phyloP scores from a whole-genome alignment of 2,888 invertebrate genomes.

The Smittia sp. region DNA sequence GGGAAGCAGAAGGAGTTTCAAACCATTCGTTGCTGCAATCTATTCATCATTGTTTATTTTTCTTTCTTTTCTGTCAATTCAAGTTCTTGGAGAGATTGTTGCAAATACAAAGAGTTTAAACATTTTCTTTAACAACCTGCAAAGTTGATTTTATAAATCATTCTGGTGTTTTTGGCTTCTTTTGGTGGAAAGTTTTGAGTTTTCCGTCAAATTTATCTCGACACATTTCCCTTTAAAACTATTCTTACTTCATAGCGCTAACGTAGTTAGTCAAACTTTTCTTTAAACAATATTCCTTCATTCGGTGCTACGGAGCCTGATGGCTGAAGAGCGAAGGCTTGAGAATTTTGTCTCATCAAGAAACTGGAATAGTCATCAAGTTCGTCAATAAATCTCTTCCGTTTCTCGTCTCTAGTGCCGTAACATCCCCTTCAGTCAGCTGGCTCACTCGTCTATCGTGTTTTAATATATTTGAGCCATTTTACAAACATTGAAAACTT shows the following conservation, averaged over 20 bases:
- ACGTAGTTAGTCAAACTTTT: not conserved
- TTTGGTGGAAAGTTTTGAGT: not conserved
- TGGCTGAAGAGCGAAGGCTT: too few species aligned
- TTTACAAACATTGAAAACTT: not conserved
- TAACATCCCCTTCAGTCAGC: too few species aligned
- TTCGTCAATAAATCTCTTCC: too few species aligned
- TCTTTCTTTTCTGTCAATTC: too few species aligned
- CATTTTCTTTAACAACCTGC: slow-evolving; percentile 6
- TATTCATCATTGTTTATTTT: not conserved
- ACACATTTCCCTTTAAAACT: not conserved
- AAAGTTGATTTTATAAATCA: slow-evolving; percentile 1
- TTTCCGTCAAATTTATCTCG: not conserved
- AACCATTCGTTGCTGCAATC: not conserved
- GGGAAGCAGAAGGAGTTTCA: not conserved
- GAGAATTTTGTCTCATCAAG: too few species aligned
- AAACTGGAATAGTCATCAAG: too few species aligned
- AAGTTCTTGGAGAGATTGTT: too few species aligned
- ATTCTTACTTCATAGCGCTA: not conserved
- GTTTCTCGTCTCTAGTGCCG: too few species aligned
- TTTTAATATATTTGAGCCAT: not conserved
- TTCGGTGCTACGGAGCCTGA: too few species aligned
- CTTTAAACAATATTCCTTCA: too few species aligned
- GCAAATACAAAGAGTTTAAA: not conserved
- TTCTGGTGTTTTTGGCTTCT: not conserved
- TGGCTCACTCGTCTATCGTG: too few species aligned